A percentile compares a stretch with the other conserved stretches of the same genome.
These are phyloP conservation scores for Odontomyia ornata DNA, from an alignment of 2,888 invertebrate species.

Conservation along the genomic window DNA sequence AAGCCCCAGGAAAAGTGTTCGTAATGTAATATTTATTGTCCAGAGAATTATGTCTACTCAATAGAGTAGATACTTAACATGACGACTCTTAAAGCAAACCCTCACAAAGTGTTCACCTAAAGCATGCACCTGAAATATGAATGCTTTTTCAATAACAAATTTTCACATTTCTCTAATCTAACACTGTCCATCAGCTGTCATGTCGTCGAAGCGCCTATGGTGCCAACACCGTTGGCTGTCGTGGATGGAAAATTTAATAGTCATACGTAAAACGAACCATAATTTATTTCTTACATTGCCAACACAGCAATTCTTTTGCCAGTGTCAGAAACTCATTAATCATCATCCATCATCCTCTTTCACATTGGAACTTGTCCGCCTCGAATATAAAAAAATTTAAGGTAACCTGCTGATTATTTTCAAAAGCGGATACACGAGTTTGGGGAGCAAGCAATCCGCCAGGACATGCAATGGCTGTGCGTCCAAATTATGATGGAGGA, in stretches of 20 bases:
- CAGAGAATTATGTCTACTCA: neutral
- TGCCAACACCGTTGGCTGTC: neutral
- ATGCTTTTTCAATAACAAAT: conserved; percentile 42
- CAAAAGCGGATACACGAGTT: neutral
- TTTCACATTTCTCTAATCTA: conserved; percentile 34
- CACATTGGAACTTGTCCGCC: conserved; percentile 8
- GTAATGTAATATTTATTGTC: neutral
- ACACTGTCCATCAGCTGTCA: conserved; percentile 41
- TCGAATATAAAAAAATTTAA: conserved; percentile 22
- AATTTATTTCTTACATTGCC: conserved; percentile 38
- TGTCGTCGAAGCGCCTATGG: conserved; percentile 20
- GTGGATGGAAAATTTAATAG: conserved; percentile 35
- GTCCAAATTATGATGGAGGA: neutral
- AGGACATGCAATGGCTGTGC: neutral
- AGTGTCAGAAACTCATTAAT: conserved; percentile 42
- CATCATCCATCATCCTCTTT: conserved; percentile 41
- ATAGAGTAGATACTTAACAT: neutral
- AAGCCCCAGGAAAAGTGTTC: neutral
- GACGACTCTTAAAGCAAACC: neutral
- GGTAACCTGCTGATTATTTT: conserved; percentile 41
- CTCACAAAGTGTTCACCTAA: neutral
- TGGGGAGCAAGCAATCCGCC: neutral
- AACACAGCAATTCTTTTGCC: conserved; percentile 24
- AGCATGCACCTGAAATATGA: conserved; percentile 1
- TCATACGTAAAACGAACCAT: conserved; percentile 40